A percentile compares a stretch with the other conserved stretches of the same genome.
Conservation (phyloP, 2,888 invertebrate genomes). For the Pseudanteris insignis region DNA sequence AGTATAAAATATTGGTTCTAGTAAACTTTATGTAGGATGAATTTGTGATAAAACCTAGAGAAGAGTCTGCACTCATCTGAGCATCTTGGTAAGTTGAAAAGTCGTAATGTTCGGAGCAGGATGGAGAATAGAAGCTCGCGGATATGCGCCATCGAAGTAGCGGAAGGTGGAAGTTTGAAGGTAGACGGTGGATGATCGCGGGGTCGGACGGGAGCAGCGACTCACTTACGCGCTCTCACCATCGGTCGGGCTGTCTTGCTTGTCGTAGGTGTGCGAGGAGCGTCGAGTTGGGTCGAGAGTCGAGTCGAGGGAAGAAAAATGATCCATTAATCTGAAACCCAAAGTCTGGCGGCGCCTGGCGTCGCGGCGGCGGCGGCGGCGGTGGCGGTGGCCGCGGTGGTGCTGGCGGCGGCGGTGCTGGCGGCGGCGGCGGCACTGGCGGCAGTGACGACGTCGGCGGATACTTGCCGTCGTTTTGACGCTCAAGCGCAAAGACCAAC, state of each 20-base stretch:
- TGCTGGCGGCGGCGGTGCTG: conserved; percentile 83
- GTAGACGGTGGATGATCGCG: conserved; percentile 35
- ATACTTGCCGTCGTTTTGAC: conserved; percentile 50
- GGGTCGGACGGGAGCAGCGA: conserved; percentile 47
- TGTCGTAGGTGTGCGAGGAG: conserved; percentile 63
- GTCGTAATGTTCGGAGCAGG: conserved; percentile 22
- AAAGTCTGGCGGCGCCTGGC: conserved; percentile 82
- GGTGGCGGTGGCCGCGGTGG: too few relatives aligned
- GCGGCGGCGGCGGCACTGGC: too few relatives aligned
- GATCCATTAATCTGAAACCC: conserved; percentile 84
- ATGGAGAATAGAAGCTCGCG: conserved; percentile 36
- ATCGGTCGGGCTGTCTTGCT: conserved; percentile 38
- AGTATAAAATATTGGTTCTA: too few relatives aligned
- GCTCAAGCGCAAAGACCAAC: conserved; percentile 49
- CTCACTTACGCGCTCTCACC: conserved; percentile 51
- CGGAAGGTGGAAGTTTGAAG: conserved; percentile 49
- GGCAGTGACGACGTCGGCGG: conserved; percentile 50
- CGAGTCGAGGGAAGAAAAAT: conserved; percentile 74
- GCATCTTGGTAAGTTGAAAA: conserved; percentile 35
- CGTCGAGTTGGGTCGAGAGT: conserved; percentile 55
- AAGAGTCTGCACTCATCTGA: conserved; percentile 13
- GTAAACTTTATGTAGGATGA: too few relatives aligned
- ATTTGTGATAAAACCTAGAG: background rate
- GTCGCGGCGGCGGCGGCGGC: conserved; percentile 63
- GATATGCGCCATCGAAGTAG: conserved; percentile 46